These are phyloP conservation scores for Erpobdella octoculata DNA, from an alignment of 2,888 invertebrate species.

Conservation along the genomic window DNA sequence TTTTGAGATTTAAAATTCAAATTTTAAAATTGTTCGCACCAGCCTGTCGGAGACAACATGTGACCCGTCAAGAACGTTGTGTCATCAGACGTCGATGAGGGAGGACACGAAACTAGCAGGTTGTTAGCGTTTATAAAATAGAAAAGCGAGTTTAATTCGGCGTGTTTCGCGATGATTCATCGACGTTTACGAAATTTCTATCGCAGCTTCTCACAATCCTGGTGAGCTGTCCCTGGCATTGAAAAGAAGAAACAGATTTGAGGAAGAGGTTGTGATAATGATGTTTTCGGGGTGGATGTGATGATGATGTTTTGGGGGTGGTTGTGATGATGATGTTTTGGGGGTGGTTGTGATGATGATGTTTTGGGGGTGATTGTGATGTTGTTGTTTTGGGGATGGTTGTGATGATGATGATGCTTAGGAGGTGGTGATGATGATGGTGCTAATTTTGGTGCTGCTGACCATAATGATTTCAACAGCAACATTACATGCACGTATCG, in stretches of 20 bases:
- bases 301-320: neutral
- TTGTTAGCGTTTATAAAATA: neutral
- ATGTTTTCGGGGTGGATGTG: neutral
- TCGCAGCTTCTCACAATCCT: neutral
- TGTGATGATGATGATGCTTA: neutral
- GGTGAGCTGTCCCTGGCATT: neutral
- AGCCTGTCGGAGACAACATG: neutral
- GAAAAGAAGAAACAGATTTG: neutral
- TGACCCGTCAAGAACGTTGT: neutral
- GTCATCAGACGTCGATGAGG: neutral
- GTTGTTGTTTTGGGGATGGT: neutral
- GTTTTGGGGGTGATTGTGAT: neutral
- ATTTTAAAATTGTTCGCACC: neutral
- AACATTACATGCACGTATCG: too few relatives aligned
- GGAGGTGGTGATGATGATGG: neutral
- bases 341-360: neutral
- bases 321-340: neutral
- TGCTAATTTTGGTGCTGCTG: neutral
- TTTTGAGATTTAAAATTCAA: neutral
- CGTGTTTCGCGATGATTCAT: too few relatives aligned
- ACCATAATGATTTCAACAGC: too few relatives aligned
- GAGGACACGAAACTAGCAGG: neutral
- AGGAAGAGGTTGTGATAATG: neutral
- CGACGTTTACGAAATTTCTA: too few relatives aligned
- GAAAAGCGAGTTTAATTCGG: too few relatives aligned